Evolutionary conservation across 2,888 invertebrate genomes (phyloP).

Genomic region (Ceratothoa steindachneri): DNA sequence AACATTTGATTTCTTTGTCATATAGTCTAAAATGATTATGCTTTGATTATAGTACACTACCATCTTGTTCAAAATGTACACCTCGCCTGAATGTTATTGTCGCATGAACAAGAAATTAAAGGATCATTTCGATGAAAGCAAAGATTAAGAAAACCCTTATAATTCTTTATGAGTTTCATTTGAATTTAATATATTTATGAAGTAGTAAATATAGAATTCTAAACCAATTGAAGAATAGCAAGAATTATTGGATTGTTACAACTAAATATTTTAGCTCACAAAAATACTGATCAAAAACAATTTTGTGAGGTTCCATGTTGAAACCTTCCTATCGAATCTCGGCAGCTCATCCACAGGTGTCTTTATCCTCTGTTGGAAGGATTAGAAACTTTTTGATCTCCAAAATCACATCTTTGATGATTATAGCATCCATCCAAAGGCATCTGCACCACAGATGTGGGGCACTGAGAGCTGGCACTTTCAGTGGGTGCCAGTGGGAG

Average conservation of each 20-base stretch:
- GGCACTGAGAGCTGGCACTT: not conserved
- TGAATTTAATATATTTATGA: too few species aligned
- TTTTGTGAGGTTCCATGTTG: too few species aligned
- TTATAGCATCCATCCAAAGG: not conserved
- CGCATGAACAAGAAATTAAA: not conserved
- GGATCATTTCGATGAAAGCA: too few species aligned
- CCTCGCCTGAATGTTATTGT: not conserved
- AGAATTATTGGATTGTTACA: too few species aligned
- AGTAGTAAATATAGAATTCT: too few species aligned
- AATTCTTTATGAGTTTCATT: too few species aligned
- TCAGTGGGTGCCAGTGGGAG: too few species aligned
- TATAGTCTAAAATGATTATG: not conserved
- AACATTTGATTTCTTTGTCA: not conserved
- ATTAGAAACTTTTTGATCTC: not conserved
- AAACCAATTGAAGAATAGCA: too few species aligned
- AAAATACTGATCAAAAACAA: not conserved
- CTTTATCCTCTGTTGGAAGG: too few species aligned
- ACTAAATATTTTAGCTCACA: not conserved
- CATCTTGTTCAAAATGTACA: not conserved
- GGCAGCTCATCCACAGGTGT: too few species aligned
- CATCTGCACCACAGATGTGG: not conserved
- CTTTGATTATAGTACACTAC: not conserved
- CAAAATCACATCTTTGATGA: not conserved
- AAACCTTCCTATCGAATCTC: too few species aligned
- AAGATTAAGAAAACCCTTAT: too few species aligned